Base-by-base conservation (phyloP, 1,140 invertebrate genomes). In the Drosophila prosaltans region DNA sequence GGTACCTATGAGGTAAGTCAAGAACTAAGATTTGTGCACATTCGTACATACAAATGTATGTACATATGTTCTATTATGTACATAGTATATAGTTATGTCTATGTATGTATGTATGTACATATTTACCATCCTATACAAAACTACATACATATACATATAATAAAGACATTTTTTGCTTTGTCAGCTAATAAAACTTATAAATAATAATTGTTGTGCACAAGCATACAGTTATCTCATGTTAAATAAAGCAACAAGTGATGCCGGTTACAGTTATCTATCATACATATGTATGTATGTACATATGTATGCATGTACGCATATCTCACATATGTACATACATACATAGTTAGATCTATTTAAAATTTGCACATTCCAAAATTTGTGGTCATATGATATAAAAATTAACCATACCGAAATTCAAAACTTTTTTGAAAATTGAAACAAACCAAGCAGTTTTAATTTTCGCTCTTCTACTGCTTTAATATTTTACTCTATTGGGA, bases 1-100 rank as follows among this genome's bases (percentile, higher is more conserved):
- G 95, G 95, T 2, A 96, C 95, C 4, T 96, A 94, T 93, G 92
- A 93, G 65, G 94, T 94, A 80, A 93, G 91, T 89, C 51, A 5
- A 32, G 24, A 39, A 9, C 4, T 8, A n/a, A n/a, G 24, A 26
- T 26, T 24, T 66, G 6, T 36, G 6, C 1, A 36, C 32, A 7
- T 36, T 6, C 28, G 4, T 66, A 26, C 9, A 51, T 24, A 8
- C 16, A 48, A 51, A 39, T 32, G 30, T 67, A 39, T 45, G 16
- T 58, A 41, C 0, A 11, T 10, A 32, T 10, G 28, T 30, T 30
- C 28, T 30, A 30, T 2, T 39, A 48, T 57, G 16, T 32, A 32
- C n/a, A 26, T 24, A 40, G 28, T 30, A 30, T 4, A 30, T 30
- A 30, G 2, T 30, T 30, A 30, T 4, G 2, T 2, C 16, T 16